These are phyloP conservation scores for Burhinus oedicnemus DNA, from an alignment of 2,113 vertebrate species.

Conservation along the genomic window DNA sequence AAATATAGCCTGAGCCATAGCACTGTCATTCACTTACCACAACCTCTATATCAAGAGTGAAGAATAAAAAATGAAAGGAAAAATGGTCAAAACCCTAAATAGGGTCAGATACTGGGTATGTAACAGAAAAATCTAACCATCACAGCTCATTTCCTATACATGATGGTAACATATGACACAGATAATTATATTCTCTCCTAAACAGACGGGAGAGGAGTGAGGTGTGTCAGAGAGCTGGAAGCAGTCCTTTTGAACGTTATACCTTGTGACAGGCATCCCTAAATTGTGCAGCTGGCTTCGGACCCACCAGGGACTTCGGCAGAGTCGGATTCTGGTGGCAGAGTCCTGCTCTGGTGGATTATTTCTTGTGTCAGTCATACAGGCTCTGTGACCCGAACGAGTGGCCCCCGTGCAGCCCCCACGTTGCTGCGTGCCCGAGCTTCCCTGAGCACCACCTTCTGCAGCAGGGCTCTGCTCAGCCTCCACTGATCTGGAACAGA, in stretches of 20 bases:
- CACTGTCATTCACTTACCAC: not conserved
- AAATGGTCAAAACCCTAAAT: not conserved
- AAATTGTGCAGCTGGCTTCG: conserved; percentile 22
- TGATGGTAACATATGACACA: not conserved
- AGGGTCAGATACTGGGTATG: not conserved
- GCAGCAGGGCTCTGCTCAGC: not conserved
- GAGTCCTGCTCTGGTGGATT: not conserved
- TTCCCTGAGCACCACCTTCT: fast-evolving
- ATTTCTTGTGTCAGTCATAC: not conserved
- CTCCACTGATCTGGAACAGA: not conserved
- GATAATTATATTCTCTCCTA: not conserved
- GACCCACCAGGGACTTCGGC: not conserved
- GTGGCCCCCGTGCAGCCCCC: fast-evolving
- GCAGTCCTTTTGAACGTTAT: not conserved
- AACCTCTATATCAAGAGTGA: not conserved
- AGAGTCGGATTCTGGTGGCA: not conserved
- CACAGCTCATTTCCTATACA: not conserved
- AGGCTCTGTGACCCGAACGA: not conserved
- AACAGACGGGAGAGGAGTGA: not conserved
- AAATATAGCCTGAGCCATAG: not conserved
- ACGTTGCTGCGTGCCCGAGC: fast-evolving
- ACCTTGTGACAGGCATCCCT: conserved; percentile 9
- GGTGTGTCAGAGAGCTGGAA: not conserved
- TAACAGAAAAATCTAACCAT: not conserved
- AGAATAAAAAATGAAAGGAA: not conserved